Evolutionary conservation across 2,113 vertebrate genomes (phyloP).

Genomic region (Fukomys damarensis): DNA sequence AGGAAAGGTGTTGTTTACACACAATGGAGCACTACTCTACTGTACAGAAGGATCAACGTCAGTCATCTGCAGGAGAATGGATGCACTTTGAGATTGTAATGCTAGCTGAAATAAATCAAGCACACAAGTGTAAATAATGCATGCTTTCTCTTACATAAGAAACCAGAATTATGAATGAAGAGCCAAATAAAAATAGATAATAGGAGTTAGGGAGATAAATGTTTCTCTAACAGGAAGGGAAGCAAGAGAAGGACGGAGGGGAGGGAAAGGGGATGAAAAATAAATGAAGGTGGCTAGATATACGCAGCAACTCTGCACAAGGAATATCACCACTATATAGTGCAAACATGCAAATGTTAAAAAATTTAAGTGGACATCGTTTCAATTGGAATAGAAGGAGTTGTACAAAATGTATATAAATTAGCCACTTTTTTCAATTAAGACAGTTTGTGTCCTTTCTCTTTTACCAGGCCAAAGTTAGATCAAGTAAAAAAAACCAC

Average conservation of each 20-base stretch:
- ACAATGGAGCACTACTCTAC: neutral
- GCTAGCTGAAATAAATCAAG: neutral
- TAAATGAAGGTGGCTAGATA: neutral
- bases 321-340: rapidly evolving
- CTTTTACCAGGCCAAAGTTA: neutral
- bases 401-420: neutral
- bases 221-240: neutral
- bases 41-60: neutral
- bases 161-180: neutral
- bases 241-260: neutral
- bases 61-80: neutral
- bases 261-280: neutral
- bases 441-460: neutral
- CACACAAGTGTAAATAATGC: neutral
- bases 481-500: neutral
- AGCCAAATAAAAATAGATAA: neutral
- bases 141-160: neutral
- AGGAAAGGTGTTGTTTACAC: neutral
- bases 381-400: neutral
- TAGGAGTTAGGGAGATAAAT: neutral
- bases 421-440: neutral
- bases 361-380: neutral
- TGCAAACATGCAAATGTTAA: neutral
- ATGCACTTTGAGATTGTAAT: neutral
- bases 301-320: neutral